Evolutionary conservation across 2,113 vertebrate species (phyloP), one percentile per base, ranked within the genome.

Genomic region (Lates calcarifer): DNA sequence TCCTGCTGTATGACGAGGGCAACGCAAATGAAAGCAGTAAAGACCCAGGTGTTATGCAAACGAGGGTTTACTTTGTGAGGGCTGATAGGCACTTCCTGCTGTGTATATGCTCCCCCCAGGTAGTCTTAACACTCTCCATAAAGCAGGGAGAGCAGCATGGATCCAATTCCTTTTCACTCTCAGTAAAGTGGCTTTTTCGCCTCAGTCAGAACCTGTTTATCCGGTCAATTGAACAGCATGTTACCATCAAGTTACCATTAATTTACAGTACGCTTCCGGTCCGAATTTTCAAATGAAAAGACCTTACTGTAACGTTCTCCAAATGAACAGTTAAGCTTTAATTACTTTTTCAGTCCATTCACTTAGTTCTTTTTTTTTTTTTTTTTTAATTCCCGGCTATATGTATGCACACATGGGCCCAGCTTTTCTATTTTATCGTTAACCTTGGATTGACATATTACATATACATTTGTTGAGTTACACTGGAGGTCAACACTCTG

Each of bases 31-130:
- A 60, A 47, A 22, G 20, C 58, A 9, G 78, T 80, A 76, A 73
- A 89, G 17, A n/a, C n/a, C 49, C 76, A 58, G 80, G 74, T 78
- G 41, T 82, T 24, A 91, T 90, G 89, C 66, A 91, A 91, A 92
- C 84, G 2, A 57, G 2, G 13, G 26, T 49, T 55, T 79, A n/a
- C n/a, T 56, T 15, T 41, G 81, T 74, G 41, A 49, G 37, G 4
- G 63, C 13, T 82, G 71, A 58, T 26, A 69, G 26, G 20, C 13
- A 45, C 35, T 56, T 85, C 69, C 73, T 83, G 57, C 69, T 69
- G 81, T 31, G 41, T 58, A 57, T 70, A 70, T 43, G 68, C 39
- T 31, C 6, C 60, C 39, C 37, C 6, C 60, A 55, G 47, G 74
- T 53, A 33, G 26, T 45, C 66, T 74, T 73, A 17, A 20, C 31